Percentiles rank a stretch among this genome's conserved stretches.
Evolutionary conservation across 1,140 invertebrate genomes (phyloP).

Genomic region (Heliconius nattereri): DNA sequence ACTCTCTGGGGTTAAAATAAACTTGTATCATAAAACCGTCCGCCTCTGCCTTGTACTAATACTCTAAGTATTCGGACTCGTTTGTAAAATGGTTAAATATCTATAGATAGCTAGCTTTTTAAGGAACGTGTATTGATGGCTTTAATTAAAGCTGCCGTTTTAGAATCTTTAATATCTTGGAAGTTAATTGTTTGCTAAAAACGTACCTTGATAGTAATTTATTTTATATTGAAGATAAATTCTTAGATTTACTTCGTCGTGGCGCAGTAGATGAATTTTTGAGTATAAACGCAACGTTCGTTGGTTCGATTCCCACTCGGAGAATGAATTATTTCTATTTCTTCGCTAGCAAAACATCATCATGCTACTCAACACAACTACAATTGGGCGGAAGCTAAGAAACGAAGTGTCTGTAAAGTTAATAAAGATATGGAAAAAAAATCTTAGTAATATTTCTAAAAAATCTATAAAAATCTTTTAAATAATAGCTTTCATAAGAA

Average conservation of each 20-base stretch:
- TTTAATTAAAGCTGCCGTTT: slow-evolving; percentile 55
- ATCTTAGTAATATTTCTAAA: no score
- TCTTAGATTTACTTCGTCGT: not conserved
- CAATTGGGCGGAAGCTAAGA: no score
- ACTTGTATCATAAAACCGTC: not conserved
- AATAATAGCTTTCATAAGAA: no score
- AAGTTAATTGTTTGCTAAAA: slow-evolving; percentile 29
- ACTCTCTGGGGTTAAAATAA: slow-evolving; percentile 7
- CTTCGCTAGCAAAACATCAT: not conserved
- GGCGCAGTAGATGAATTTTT: not conserved
- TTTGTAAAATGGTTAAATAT: slow-evolving; percentile 54
- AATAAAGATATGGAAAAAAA: no score
- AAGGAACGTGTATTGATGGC: slow-evolving; percentile 68
- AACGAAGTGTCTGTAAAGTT: no score
- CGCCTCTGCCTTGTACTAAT: slow-evolving; percentile 7
- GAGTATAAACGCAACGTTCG: not conserved
- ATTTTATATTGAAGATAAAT: slow-evolving; percentile 4
- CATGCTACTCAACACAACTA: no score
- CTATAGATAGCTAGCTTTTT: slow-evolving; percentile 47
- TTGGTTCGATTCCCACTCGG: not conserved
- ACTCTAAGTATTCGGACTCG: slow-evolving; percentile 25
- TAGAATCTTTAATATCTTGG: slow-evolving; percentile 40
- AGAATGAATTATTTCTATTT: not conserved
- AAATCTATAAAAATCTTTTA: no score
- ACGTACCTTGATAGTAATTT: not conserved